phyloP scores from a whole-genome alignment of 2,113 vertebrate genomes.

The Tetrao urogallus region DNA sequence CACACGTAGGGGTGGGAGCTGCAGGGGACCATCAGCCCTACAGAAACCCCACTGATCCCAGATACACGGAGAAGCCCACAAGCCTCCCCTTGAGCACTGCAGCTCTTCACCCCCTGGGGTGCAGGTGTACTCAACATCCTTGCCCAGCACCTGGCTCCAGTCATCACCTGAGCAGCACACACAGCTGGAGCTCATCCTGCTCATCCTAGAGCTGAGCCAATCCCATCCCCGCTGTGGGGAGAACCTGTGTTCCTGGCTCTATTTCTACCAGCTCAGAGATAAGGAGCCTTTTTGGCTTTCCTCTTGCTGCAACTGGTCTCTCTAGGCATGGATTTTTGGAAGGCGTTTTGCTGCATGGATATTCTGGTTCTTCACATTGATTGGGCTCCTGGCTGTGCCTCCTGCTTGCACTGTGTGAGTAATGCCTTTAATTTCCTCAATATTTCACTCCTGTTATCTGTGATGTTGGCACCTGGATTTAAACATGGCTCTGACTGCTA shows the following conservation, averaged over 20 bases:
- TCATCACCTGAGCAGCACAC: background rate
- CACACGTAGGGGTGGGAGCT: background rate
- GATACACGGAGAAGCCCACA: background rate
- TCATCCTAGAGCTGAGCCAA: background rate
- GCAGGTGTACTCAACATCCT: background rate
- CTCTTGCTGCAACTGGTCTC: background rate
- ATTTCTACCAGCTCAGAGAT: background rate
- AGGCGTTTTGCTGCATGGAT: background rate
- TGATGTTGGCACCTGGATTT: background rate
- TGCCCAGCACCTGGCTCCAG: background rate
- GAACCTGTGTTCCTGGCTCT: background rate
- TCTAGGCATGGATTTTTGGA: background rate
- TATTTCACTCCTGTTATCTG: background rate
- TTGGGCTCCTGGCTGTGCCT: background rate
- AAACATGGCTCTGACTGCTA: background rate
- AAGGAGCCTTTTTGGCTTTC: accelerated
- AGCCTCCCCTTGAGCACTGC: background rate
- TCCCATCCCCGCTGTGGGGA: accelerated
- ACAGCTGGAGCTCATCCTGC: background rate
- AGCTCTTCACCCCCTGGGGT: background rate
- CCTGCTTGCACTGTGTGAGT: background rate
- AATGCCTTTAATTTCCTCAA: background rate
- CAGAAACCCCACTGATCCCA: background rate
- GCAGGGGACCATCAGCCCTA: accelerated
- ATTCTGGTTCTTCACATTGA: background rate